Evolutionary conservation across 2,888 invertebrate species (phyloP), one percentile per base, ranked within the genome.

Genomic region (Eretmocerus hayati): DNA sequence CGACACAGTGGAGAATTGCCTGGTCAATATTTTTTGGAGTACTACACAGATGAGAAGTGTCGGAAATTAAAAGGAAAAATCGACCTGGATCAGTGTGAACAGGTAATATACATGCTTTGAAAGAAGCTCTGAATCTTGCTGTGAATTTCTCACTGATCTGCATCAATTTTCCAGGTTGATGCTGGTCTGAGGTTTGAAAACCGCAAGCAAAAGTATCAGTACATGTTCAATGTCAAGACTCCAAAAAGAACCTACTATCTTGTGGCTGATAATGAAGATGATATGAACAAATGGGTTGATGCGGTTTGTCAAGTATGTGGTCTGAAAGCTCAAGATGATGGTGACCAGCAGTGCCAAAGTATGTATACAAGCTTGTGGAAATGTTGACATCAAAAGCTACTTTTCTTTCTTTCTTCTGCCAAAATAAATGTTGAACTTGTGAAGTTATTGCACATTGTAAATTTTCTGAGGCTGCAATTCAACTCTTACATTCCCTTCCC

Each of bases 261-360:
- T 59, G 93, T 93, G 50, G 93, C 94, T 0, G 92, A 93, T 60
- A 85, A 87, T 31, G 92, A 93, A 67, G 79, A 81, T 40, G 93
- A 94, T 63, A 94, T 96, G 94, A 87, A 86, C 60, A 85, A 85
- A 69, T 96, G 96, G 96, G 94, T 95, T 11, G 87, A 89, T 64
- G 90, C 87, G 52, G 88, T 96, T 58, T 95, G 95, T 72, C 83
- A 86, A 71, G 91, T 92, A 39, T 95, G 94, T 72, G 89, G 91
- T 38, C 74, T 92, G 51, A 84, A 88, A 64, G 82, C 88, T 3
- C 81, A 81, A 49, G 76, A 80, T 47, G 74, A 76, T 45, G n/a
- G n/a, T n/a, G 72, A 71, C 22, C 68, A 67, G 42, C 67, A 64
- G 46, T 62, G 73, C 70, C 65, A 65, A 63, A 71, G 67, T 72